Conservation (phyloP, 2,888 invertebrate genomes). For the Exocentrus adspersus region DNA sequence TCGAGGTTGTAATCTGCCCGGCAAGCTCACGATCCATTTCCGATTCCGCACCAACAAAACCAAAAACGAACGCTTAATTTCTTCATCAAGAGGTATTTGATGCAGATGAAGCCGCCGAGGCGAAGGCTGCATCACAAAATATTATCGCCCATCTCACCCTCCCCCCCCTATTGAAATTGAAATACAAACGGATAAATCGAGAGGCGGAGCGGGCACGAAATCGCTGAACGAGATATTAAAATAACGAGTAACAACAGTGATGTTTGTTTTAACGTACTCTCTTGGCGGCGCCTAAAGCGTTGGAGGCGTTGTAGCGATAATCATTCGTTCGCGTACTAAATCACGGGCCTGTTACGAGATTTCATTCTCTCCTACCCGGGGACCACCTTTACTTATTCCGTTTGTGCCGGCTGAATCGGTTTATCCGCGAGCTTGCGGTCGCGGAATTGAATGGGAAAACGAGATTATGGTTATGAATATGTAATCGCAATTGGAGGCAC, state of each 20-base stretch:
- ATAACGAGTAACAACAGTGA: slow-evolving; percentile 63
- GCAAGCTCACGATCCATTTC: slow-evolving; percentile 40
- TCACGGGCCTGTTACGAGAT: slow-evolving; percentile 48
- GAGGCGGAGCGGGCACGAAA: slow-evolving; percentile 51
- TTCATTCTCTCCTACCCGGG: slow-evolving; percentile 26
- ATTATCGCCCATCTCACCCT: slow-evolving; percentile 36
- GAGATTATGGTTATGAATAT: too few species aligned
- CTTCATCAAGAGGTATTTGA: slow-evolving; percentile 48
- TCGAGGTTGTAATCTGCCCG: slow-evolving; percentile 30
- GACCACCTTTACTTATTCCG: slow-evolving; percentile 11
- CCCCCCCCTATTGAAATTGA: slow-evolving; percentile 51
- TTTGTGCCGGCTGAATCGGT: not conserved
- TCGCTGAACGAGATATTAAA: slow-evolving; percentile 61
- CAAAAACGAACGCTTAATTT: slow-evolving; percentile 44
- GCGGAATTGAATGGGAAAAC: too few species aligned
- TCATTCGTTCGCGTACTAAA: slow-evolving; percentile 62
- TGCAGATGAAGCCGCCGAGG: slow-evolving; percentile 37
- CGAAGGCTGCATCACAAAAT: slow-evolving; percentile 35
- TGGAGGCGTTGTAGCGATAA: slow-evolving; percentile 63
- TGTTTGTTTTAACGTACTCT: slow-evolving; percentile 64
- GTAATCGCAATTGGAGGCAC: too few species aligned
- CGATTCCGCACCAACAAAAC: slow-evolving; percentile 44
- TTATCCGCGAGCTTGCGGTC: not conserved
- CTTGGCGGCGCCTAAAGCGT: slow-evolving; percentile 62
- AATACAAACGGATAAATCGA: slow-evolving; percentile 57